A percentile compares a stretch with the other conserved stretches of the same genome.
Conservation (phyloP, 2,113 vertebrate species). For the Ursus arctos region DNA sequence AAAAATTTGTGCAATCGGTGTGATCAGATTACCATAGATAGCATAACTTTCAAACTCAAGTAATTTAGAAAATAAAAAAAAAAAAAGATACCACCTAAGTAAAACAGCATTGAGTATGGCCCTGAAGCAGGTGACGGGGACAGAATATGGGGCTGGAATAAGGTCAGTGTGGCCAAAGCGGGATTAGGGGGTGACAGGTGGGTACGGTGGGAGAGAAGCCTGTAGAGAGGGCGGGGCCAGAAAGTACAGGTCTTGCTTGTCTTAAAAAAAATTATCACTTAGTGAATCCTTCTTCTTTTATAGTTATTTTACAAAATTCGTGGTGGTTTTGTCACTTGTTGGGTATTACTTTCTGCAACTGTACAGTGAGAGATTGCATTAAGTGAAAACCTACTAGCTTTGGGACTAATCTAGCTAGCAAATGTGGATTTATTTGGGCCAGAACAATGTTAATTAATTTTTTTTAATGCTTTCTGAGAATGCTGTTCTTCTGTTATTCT, state of each 20-base stretch:
- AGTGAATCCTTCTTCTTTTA: background rate
- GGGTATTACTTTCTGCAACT: background rate
- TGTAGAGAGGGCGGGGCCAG: background rate
- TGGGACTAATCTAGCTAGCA: background rate
- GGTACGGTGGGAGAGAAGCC: background rate
- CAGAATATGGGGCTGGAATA: background rate
- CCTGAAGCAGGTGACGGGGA: background rate
- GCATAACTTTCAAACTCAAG: background rate
- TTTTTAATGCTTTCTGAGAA: background rate
- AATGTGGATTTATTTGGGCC: background rate
- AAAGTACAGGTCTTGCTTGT: background rate
- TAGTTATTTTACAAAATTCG: background rate
- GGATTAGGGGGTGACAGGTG: background rate
- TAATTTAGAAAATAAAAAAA: background rate
- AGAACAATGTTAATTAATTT: background rate
- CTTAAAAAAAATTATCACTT: background rate
- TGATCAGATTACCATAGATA: background rate
- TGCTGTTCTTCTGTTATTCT: background rate
- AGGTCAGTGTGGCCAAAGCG: background rate
- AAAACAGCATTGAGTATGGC: background rate
- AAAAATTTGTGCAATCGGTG: background rate
- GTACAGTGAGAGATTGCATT: background rate
- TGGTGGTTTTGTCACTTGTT: background rate
- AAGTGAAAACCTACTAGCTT: constrained; percentile 27
- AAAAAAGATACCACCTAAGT: background rate